Evolutionary conservation across 1,140 invertebrate genomes (phyloP).

Genomic region (Pantala flavescens): DNA sequence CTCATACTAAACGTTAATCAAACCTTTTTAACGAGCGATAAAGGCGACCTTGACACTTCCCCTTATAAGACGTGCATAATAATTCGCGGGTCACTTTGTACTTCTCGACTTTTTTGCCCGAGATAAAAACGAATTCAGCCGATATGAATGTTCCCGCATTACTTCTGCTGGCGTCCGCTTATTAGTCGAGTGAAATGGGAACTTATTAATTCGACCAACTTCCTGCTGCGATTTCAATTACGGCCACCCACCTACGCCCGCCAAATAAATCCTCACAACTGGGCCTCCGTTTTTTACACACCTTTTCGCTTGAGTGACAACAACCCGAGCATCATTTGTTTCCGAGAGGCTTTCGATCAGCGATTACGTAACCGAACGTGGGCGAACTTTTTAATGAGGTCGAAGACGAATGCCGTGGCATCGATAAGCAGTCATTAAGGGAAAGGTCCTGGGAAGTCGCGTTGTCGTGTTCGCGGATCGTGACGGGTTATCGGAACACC

Average conservation of each 20-base stretch:
- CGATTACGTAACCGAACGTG: too few relatives aligned
- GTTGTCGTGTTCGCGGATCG: too few relatives aligned
- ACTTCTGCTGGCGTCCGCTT: not conserved
- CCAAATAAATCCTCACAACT: not conserved
- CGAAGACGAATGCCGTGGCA: too few relatives aligned
- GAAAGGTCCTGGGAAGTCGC: too few relatives aligned
- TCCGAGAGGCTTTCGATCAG: not conserved
- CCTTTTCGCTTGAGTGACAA: not conserved
- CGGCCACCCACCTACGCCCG: not conserved
- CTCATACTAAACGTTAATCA: too few relatives aligned
- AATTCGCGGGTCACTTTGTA: not conserved
- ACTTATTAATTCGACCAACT: not conserved
- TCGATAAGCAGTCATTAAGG: too few relatives aligned
- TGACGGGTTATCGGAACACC: too few relatives aligned
- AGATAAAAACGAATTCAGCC: not conserved
- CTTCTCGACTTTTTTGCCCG: not conserved
- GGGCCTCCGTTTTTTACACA: not conserved
- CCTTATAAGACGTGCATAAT: not conserved
- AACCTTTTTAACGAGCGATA: too few relatives aligned
- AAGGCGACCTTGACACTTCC: too few relatives aligned
- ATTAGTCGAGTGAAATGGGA: not conserved
- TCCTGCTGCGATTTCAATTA: conserved; percentile 9
- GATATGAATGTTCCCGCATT: not conserved
- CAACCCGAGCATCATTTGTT: not conserved
- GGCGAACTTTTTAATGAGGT: too few relatives aligned